Evolutionary conservation across 2,888 invertebrate genomes (phyloP).

Genomic region (Hypomecis atomaria): DNA sequence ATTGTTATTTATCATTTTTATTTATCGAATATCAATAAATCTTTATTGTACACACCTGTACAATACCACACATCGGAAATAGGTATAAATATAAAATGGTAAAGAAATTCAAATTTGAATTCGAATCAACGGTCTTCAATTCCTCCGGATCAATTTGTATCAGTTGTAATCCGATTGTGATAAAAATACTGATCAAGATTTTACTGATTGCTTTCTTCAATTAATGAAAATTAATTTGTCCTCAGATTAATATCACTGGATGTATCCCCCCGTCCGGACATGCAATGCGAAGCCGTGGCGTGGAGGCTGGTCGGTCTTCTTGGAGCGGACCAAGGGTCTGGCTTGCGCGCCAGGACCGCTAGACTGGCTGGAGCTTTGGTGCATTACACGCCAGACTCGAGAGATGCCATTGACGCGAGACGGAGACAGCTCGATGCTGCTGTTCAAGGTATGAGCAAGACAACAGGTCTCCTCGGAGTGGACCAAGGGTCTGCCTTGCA

Average conservation of each 20-base stretch:
- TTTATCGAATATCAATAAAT: no score
- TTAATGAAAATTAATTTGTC: not conserved
- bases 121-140: no score
- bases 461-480: not conserved
- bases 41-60: no score
- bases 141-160: no score
- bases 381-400: constrained; percentile 87
- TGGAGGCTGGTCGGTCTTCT: constrained; percentile 94
- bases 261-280: constrained; percentile 86
- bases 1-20: no score
- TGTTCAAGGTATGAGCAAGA: constrained; percentile 87
- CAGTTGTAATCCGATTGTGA: no score
- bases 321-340: constrained; percentile 83
- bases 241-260: constrained; percentile 73
- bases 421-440: constrained; percentile 92
- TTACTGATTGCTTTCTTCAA: not conserved
- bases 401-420: constrained; percentile 87
- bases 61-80: no score
- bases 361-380: constrained; percentile 85
- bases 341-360: constrained; percentile 85
- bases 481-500: constrained; percentile 85
- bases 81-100: no score
- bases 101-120: no score
- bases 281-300: constrained; percentile 91
- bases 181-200: no score